Conservation (phyloP, 2,797 vertebrate genomes). For the Melanotaenia parkinsoni region DNA sequence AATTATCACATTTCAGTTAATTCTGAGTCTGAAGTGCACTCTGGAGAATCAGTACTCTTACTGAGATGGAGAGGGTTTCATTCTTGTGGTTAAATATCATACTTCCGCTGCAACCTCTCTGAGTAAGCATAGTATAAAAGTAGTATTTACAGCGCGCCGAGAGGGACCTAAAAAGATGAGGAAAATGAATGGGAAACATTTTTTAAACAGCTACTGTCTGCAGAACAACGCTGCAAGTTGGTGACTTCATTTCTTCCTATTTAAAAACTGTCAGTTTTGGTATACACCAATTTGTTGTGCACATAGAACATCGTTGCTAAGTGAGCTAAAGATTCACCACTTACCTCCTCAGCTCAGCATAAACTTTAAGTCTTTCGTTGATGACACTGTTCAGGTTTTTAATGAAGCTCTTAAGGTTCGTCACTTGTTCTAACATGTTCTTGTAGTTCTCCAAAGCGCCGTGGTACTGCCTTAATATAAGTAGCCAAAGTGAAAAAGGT, state of each 20-base stretch:
- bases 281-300: not conserved
- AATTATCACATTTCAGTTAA: not conserved
- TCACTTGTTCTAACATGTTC: constrained; percentile 87
- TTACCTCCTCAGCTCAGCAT: constrained; percentile 86
- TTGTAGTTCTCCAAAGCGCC: constrained; percentile 90
- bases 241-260: no score
- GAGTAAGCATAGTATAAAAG: constrained; percentile 89
- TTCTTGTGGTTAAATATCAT: constrained; percentile 94
- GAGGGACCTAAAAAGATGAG: constrained; percentile 80
- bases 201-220: not conserved
- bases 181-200: not conserved
- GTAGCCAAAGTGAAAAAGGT: not conserved
- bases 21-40: not conserved
- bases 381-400: constrained; percentile 87
- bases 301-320: not conserved
- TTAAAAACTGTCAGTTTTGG: not conserved
- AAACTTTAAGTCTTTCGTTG: constrained; percentile 84
- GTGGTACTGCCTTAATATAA: constrained; percentile 85
- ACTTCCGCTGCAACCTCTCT: constrained; percentile 90
- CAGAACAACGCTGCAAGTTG: not conserved
- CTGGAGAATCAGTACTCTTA: constrained; percentile 74
- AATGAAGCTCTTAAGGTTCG: constrained; percentile 88
- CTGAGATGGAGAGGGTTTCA: constrained; percentile 91
- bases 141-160: constrained; percentile 93
- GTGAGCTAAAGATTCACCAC: not conserved